Evolutionary conservation across 1,140 invertebrate species (phyloP), one percentile per base, ranked within the genome.

Genomic region (Cotesia glomerata): DNA sequence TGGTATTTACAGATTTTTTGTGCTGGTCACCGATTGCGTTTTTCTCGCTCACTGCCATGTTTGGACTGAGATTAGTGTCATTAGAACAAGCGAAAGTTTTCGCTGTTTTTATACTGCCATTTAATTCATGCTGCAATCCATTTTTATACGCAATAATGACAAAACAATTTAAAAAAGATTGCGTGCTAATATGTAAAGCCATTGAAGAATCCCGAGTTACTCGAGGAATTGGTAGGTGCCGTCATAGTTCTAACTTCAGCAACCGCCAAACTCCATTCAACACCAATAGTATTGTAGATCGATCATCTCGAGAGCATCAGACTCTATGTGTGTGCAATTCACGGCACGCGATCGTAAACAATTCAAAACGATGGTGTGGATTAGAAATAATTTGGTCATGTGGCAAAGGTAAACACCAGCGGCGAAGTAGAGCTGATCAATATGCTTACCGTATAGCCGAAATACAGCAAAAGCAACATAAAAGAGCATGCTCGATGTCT

Each of bases 1-100:
- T 99, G 26, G 97, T 99, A 0, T 98, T 99, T 81, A 99, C 97
- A 0, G 97, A 99, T 83, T 97, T 99, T 80, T 88, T 98, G 11
- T 99, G 98, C 86, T 99, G 97, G 97, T 95, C 96, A 0, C 98
- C 98, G 0, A 98, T 99, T 58, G 96, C 97, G 0, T 98, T 99
- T 85, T 97, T 98, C 83, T 96, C 96, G 0, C 87, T 98, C 1
- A 97, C 96, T 0, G 95, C 97, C 9, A 93, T 96, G 0, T 97
- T 97, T 81, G 97, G 97, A 0, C 88, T 95, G 49, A 94, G 95
- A 69, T 87, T 98, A 0, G 94, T 98, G 4, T 95, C 94, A 1
- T 87, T 98, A n/a, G 96, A 98, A 82, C 95, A 97, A 84, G 96
- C 97, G 3, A 99, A 99, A 89, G 95, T 99, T 7, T 97, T 98